A percentile compares a stretch with the other conserved stretches of the same genome.
Conservation (phyloP, 2,113 vertebrate genomes). For the Odontesthes bonariensis region DNA sequence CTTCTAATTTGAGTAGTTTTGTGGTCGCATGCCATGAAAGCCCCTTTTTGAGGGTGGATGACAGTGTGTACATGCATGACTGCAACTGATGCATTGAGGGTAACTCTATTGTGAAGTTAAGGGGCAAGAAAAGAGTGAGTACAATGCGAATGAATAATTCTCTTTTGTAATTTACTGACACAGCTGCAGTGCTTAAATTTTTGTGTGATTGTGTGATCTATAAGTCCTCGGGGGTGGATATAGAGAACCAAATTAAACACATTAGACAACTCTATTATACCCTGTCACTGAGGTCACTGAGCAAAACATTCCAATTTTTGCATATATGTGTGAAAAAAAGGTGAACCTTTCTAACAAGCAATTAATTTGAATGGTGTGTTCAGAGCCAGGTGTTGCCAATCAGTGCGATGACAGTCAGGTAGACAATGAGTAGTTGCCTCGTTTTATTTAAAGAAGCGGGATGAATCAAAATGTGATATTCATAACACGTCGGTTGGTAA, state of each 20-base stretch:
- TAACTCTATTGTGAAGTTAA: too few species aligned
- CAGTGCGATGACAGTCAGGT: neutral
- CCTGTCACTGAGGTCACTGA: too few species aligned
- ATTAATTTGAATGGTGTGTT: neutral
- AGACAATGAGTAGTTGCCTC: neutral
- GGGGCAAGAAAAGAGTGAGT: neutral
- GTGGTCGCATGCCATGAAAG: conserved; percentile 6
- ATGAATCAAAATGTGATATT: neutral
- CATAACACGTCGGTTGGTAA: neutral
- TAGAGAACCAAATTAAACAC: neutral
- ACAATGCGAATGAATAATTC: neutral
- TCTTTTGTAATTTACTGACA: neutral
- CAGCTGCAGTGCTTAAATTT: neutral
- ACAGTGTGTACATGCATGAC: conserved; percentile 21
- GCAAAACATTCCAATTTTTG: neutral
- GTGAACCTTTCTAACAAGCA: neutral
- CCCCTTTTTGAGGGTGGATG: conserved; percentile 17
- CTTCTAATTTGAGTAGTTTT: conserved; percentile 40
- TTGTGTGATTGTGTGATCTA: neutral
- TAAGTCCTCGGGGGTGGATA: neutral
- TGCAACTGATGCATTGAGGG: conserved; percentile 18
- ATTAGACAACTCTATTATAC: neutral
- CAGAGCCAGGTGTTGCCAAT: neutral
- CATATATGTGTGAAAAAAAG: neutral
- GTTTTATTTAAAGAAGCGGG: conserved; percentile 8